phyloP scores from a whole-genome alignment of 2,113 vertebrate species.

The Dicentrarchus labrax region DNA sequence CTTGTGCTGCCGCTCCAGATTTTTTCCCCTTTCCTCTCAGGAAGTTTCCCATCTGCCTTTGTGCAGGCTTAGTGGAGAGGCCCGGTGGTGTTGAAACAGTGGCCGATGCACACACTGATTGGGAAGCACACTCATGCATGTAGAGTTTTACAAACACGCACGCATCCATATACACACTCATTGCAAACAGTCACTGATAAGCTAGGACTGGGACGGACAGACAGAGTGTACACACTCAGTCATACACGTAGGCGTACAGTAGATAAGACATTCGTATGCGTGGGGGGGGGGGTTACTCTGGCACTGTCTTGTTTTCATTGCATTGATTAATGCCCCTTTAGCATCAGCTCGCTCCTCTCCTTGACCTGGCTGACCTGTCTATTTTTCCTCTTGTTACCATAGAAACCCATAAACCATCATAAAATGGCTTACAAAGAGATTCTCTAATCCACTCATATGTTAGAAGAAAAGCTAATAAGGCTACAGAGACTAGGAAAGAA shows the following conservation, averaged over 20 bases:
- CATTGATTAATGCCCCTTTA: conserved; percentile 51
- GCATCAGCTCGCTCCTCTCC: conserved; percentile 40
- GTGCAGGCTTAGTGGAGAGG: conserved; percentile 78
- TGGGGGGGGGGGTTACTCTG: background rate
- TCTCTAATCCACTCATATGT: conserved; percentile 4
- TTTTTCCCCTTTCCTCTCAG: conserved; percentile 81
- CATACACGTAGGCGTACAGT: conserved; percentile 37
- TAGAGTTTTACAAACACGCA: conserved; percentile 60
- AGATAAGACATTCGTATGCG: conserved; percentile 44
- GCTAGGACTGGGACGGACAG: conserved; percentile 25
- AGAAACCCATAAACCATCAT: conserved; percentile 15
- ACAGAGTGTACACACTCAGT: conserved; percentile 28
- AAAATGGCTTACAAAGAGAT: conserved; percentile 7
- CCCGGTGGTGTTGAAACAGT: conserved; percentile 82
- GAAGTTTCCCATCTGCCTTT: conserved; percentile 86
- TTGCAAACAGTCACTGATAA: conserved; percentile 47
- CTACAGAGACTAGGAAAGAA: background rate
- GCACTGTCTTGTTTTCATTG: conserved; percentile 40
- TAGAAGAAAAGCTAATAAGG: background rate
- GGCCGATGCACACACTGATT: conserved; percentile 77
- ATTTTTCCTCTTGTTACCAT: conserved; percentile 41
- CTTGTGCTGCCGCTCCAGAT: conserved; percentile 76
- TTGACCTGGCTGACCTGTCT: conserved; percentile 61
- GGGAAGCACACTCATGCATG: conserved; percentile 72
- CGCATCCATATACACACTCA: conserved; percentile 44